These are phyloP conservation scores for Idaea straminata DNA, from an alignment of 2,888 invertebrate genomes.

Conservation along the genomic window DNA sequence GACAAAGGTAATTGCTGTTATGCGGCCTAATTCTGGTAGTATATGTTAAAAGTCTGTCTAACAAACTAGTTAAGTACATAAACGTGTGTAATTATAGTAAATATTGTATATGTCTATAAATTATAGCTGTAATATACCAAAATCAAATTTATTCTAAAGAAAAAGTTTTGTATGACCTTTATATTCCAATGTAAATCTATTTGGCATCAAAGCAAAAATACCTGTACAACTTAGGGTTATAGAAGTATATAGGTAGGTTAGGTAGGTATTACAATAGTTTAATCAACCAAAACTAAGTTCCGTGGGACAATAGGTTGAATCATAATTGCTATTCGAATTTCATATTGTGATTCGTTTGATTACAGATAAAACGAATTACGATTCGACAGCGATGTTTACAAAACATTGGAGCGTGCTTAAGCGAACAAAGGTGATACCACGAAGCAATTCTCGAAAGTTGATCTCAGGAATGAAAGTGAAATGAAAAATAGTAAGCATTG, in stretches of 20 bases:
- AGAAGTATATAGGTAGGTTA: background rate
- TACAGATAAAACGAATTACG: conserved; percentile 25
- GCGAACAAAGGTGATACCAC: conserved; percentile 39
- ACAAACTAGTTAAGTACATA: too few species aligned
- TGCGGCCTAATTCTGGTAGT: too few species aligned
- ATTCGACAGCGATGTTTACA: conserved; percentile 43
- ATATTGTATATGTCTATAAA: too few species aligned
- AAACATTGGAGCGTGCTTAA: conserved; percentile 49
- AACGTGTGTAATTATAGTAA: too few species aligned
- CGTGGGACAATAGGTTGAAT: conserved; percentile 16
- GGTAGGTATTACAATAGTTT: conserved; percentile 8
- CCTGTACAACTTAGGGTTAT: background rate
- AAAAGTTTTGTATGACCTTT: background rate
- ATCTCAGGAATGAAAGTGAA: conserved; percentile 66
- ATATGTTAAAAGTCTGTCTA: too few species aligned
- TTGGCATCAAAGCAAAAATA: background rate
- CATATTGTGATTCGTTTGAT: conserved; percentile 16
- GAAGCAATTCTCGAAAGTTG: conserved; percentile 56
- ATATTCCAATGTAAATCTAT: background rate
- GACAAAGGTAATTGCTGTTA: too few species aligned
- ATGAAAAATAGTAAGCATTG: conserved; percentile 49
- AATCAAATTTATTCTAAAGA: background rate
- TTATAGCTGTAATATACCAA: background rate
- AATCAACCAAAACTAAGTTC: conserved; percentile 19
- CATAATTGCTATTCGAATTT: conserved; percentile 13